These are phyloP conservation scores for Dreissena polymorpha DNA, from an alignment of 1,140 invertebrate species.

Conservation along the genomic window DNA sequence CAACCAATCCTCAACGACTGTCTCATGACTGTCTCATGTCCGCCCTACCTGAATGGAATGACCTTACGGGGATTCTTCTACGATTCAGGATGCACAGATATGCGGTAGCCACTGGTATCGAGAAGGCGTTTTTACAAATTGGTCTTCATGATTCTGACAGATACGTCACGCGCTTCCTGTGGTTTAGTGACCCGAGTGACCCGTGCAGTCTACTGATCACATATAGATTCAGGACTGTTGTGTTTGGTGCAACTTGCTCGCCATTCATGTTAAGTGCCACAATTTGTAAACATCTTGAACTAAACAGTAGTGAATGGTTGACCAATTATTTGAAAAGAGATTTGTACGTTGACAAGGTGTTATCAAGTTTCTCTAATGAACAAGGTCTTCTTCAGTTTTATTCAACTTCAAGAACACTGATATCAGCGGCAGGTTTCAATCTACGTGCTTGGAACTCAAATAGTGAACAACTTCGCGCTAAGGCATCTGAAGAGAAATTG, in stretches of 20 bases:
- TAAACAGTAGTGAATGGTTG: background rate
- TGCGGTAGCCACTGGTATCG: constrained; percentile 30
- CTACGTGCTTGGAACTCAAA: constrained; percentile 20
- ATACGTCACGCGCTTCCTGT: constrained; percentile 28
- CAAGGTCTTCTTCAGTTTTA: background rate
- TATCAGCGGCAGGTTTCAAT: background rate
- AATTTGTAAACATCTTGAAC: constrained; percentile 12
- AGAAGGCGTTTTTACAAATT: constrained; percentile 32
- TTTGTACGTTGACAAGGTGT: constrained; percentile 48
- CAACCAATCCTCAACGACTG: constrained; percentile 7
- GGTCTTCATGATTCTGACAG: constrained; percentile 7
- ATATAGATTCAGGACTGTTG: constrained; percentile 18
- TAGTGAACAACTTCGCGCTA: background rate
- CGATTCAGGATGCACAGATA: constrained; percentile 2
- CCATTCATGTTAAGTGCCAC: constrained; percentile 20
- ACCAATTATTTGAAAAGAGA: constrained; percentile 4
- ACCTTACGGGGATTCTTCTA: constrained; percentile 9
- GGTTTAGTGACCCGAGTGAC: constrained; percentile 23
- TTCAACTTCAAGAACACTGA: background rate
- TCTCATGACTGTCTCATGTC: background rate
- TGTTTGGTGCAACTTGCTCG: constrained; percentile 21
- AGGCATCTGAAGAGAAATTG: background rate
- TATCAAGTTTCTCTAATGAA: constrained; percentile 19
- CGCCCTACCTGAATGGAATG: background rate
- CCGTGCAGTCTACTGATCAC: background rate